phyloP scores from a whole-genome alignment of 1,140 invertebrate species.

The Dinothrombium tinctorium region DNA sequence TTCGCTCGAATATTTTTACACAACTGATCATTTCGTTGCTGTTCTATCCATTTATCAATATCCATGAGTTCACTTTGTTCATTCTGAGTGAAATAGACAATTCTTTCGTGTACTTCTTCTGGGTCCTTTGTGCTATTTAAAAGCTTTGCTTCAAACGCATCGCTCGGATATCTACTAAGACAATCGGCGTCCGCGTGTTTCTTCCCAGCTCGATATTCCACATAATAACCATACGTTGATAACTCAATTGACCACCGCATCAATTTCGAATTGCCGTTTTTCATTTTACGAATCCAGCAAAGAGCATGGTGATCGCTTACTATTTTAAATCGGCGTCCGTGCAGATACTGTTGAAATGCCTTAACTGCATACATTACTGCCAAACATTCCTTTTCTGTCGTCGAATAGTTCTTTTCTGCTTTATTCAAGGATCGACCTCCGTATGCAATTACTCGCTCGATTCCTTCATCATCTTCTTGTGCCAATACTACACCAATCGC shows the following conservation, averaged over 20 bases:
- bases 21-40: background rate
- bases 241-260: constrained; percentile 26
- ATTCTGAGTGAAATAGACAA: no score
- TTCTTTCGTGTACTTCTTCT: no score
- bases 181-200: background rate
- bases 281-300: constrained; percentile 22
- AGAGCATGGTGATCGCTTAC: constrained; percentile 27
- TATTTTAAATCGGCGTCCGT: constrained; percentile 24
- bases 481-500: constrained; percentile 19
- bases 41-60: background rate
- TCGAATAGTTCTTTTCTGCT: constrained; percentile 24
- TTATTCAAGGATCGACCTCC: constrained; percentile 18
- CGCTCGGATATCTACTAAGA: background rate
- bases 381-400: constrained; percentile 27
- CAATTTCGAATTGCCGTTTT: constrained; percentile 22
- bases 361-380: constrained; percentile 25
- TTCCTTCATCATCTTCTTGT: constrained; percentile 11
- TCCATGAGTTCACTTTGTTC: background rate
- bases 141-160: background rate
- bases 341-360: constrained; percentile 26
- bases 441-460: constrained; percentile 14
- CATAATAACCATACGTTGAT: constrained; percentile 24
- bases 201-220: constrained; percentile 10
- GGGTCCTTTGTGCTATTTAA: no score
- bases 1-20: background rate